Evolutionary conservation across 2,113 vertebrate genomes (phyloP).

Genomic region (Propithecus coquereli): DNA sequence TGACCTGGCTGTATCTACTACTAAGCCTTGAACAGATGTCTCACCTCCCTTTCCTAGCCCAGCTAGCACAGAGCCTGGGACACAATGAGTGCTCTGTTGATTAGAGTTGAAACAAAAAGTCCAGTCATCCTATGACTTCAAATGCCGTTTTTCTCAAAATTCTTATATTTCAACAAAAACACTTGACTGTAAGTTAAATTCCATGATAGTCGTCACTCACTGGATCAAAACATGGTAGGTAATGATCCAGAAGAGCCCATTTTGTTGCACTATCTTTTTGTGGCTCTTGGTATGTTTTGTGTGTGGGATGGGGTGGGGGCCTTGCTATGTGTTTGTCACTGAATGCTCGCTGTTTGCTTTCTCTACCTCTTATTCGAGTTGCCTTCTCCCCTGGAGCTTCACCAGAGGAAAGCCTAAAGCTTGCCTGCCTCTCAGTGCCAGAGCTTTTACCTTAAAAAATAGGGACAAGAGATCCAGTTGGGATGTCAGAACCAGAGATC

Average conservation of each 20-base stretch:
- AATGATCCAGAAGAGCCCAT: background rate
- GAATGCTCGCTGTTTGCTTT: background rate
- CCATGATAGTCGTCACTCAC: background rate
- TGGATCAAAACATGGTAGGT: background rate
- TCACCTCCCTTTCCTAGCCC: background rate
- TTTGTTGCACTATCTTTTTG: background rate
- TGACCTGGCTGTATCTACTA: background rate
- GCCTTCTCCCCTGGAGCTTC: background rate
- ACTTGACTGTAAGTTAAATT: background rate
- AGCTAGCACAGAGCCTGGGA: background rate
- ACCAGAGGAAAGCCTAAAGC: background rate
- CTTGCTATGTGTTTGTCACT: background rate
- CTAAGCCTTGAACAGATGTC: background rate
- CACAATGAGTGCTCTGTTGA: background rate
- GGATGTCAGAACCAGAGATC: background rate
- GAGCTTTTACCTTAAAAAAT: background rate
- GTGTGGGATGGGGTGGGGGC: no score
- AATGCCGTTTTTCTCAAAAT: background rate
- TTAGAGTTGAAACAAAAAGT: background rate
- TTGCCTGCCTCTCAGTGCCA: background rate
- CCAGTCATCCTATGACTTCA: background rate
- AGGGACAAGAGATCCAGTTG: background rate
- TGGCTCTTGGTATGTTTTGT: background rate
- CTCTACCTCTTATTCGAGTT: background rate
- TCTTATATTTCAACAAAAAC: background rate